Evolutionary conservation across 2,113 vertebrate genomes (phyloP).

Genomic region (Aplodontia rufa): DNA sequence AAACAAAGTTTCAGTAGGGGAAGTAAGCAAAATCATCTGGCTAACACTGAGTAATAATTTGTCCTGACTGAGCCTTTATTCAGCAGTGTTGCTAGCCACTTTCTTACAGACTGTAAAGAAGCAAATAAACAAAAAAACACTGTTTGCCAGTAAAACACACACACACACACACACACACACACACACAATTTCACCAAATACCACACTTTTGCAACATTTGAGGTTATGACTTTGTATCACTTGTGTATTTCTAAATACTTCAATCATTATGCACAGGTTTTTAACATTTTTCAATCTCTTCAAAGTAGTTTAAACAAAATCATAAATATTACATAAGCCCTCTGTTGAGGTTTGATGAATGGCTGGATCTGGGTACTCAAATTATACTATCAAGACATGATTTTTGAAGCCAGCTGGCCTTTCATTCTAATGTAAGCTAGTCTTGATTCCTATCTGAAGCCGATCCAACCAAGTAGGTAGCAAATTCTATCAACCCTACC

Average conservation of each 20-base stretch:
- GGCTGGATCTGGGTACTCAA: neutral
- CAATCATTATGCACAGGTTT: neutral
- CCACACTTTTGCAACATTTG: neutral
- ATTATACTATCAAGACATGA: neutral
- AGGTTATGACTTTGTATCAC: neutral
- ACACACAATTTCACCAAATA: slow-evolving; percentile 9
- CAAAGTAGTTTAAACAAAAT: slow-evolving; percentile 12
- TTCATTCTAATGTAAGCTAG: neutral
- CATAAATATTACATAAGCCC: neutral
- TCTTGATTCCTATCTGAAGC: neutral
- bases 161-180: no score
- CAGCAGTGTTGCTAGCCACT: neutral
- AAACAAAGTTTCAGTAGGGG: neutral
- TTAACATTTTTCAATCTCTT: neutral
- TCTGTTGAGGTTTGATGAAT: neutral
- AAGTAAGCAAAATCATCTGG: neutral
- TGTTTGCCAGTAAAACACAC: neutral
- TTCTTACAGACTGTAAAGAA: neutral
- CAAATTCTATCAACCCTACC: neutral
- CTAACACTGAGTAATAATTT: neutral
- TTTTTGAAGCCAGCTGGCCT: neutral
- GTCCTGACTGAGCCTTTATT: neutral
- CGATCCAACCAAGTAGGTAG: neutral
- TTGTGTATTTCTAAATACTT: neutral
- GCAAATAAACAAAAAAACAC: neutral